Evolutionary conservation across 2,113 vertebrate genomes (phyloP), one percentile per base, ranked within the genome.

Genomic region (Poeciliopsis retropinna): DNA sequence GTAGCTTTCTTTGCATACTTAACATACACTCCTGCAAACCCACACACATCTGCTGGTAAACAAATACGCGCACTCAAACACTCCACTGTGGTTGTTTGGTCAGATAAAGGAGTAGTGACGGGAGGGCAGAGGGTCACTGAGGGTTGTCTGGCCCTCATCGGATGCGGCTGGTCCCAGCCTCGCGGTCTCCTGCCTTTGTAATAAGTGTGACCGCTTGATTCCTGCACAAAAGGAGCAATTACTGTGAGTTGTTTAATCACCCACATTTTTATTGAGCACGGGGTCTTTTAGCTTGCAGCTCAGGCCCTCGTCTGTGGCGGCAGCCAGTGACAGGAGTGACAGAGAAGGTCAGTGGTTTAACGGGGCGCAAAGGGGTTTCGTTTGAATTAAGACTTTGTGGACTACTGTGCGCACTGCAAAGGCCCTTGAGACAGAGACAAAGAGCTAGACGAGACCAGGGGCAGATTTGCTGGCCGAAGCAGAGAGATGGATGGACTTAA

Each of bases 231-330:
- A 93, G 88, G 90, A 90, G 89, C 92, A 93, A 93, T 94, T 94
- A 93, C 87, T 80, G 84, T 85, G 90, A 88, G 86, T 90, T 92
- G 90, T 93, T 92, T 92, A 95, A 94, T 93, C 92, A 93, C 87
- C 88, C 84, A 84, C 87, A 84, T 85, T 92, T 89, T 92, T 91
- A 91, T 92, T 86, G 85, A 91, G 90, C 89, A 84, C 22, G 27
- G 83, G 80, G 88, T 87, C 84, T 90, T 78, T 93, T 89, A 86
- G 85, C 92, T 91, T 90, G 87, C 87, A 89, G 84, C 88, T 88
- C 93, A 90, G 90, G 87, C 88, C 86, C 78, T 83, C 28, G 65
- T 72, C 62, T 75, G 47, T 70, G 70, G 85, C 74, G 54, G 75
- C 73, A 79, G 86, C 73, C 69, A 86, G 76, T 87, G 80, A 84